Percentiles rank a stretch among this genome's conserved stretches.
Conservation (phyloP, 2,888 invertebrate genomes). For the Luffia ferchaultella region DNA sequence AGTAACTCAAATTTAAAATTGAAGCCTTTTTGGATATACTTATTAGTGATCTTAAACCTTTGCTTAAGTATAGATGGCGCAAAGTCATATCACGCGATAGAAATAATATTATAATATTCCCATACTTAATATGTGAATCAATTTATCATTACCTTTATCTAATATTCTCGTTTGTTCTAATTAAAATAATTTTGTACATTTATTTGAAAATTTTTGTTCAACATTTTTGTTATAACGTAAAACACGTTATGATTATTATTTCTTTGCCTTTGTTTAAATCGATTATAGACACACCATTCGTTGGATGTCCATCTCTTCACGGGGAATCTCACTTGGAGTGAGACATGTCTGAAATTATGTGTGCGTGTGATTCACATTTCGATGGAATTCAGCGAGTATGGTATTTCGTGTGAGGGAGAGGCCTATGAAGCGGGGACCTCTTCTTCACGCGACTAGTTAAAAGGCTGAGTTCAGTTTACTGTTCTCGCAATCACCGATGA, state of each 20-base stretch:
- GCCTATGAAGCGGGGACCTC: conserved; percentile 25
- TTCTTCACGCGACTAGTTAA: conserved; percentile 22
- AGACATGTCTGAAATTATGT: neutral
- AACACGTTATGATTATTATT: conserved; percentile 26
- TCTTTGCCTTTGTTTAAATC: neutral
- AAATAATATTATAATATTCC: too few relatives aligned
- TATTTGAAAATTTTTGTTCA: neutral
- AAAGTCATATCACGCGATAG: too few relatives aligned
- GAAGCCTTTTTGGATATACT: too few relatives aligned
- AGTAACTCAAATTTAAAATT: too few relatives aligned
- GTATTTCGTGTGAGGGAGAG: conserved; percentile 23
- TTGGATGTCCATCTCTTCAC: conserved; percentile 48
- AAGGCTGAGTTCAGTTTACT: conserved; percentile 42
- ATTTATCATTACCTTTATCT: too few relatives aligned
- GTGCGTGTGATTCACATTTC: too few relatives aligned
- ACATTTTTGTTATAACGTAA: conserved; percentile 11
- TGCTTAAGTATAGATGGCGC: too few relatives aligned
- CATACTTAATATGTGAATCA: too few relatives aligned
- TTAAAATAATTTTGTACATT: too few relatives aligned
- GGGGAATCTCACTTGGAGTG: conserved; percentile 28
- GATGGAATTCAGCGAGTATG: neutral
- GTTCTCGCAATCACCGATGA: conserved; percentile 47
- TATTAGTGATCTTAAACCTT: too few relatives aligned
- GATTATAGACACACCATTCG: neutral
- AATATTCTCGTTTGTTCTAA: too few relatives aligned